phyloP scores from a whole-genome alignment of 2,888 invertebrate genomes.

The Pseudeuparius sepicola region DNA sequence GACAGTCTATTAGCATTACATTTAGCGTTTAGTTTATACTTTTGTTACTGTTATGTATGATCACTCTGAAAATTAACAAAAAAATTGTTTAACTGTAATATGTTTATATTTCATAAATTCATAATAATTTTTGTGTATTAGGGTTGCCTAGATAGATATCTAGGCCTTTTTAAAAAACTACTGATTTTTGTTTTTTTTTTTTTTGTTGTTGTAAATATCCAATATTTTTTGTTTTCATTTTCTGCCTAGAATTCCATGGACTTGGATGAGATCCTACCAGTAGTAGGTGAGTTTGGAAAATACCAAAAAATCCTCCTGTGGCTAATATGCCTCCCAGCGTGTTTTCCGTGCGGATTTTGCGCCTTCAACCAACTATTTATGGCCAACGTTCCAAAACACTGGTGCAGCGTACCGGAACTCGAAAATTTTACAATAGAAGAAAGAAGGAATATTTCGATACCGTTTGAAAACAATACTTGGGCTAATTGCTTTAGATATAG shows the following conservation, averaged over 20 bases:
- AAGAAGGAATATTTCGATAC: slow-evolving; percentile 57
- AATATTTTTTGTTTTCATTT: too few relatives aligned
- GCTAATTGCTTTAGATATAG: slow-evolving; percentile 60
- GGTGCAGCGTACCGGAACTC: slow-evolving; percentile 70
- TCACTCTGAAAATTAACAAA: too few relatives aligned
- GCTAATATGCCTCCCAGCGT: slow-evolving; percentile 80
- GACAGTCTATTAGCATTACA: too few relatives aligned
- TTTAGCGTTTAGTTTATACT: too few relatives aligned
- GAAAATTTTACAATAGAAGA: slow-evolving; percentile 46
- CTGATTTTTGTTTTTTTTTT: too few relatives aligned
- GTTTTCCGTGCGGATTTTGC: slow-evolving; percentile 83
- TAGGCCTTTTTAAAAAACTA: too few relatives aligned
- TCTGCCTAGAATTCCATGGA: slow-evolving; percentile 43
- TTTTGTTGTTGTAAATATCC: too few relatives aligned
- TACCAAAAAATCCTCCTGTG: slow-evolving; percentile 80
- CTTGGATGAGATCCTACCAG: slow-evolving; percentile 73
- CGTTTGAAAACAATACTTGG: slow-evolving; percentile 46
- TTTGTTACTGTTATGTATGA: too few relatives aligned
- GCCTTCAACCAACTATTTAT: slow-evolving; percentile 91
- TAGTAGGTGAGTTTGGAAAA: slow-evolving; percentile 80
- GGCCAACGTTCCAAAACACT: slow-evolving; percentile 78
- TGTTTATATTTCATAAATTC: too few relatives aligned
- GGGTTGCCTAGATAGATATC: too few relatives aligned
- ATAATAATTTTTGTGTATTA: too few relatives aligned
- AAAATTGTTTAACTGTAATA: too few relatives aligned